Evolutionary conservation across 2,797 vertebrate species (phyloP).

Genomic region (Sandelia bainsii): DNA sequence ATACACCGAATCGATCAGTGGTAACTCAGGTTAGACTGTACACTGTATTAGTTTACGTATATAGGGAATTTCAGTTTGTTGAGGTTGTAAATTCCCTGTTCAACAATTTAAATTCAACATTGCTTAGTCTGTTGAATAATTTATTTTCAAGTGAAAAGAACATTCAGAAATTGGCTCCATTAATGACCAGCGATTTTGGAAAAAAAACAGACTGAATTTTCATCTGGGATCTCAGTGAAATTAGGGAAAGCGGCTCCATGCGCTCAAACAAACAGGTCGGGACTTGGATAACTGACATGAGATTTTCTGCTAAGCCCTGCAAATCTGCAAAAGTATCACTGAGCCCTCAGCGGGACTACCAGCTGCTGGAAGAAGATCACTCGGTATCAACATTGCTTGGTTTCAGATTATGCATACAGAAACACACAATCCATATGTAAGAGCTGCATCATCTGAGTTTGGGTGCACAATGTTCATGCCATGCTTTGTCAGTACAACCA

Average conservation of each 20-base stretch:
- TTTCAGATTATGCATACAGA: conserved; percentile 47
- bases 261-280: conserved; percentile 53
- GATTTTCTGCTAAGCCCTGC: conserved; percentile 50
- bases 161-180: not conserved
- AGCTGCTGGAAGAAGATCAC: conserved; percentile 42
- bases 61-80: not conserved
- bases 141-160: not conserved
- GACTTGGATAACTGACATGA: conserved; percentile 29
- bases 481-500: conserved; percentile 1
- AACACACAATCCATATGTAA: conserved; percentile 19
- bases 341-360: conserved; percentile 40
- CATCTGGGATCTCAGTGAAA: conserved; percentile 34
- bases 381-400: conserved; percentile 32
- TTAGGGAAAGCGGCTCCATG: conserved; percentile 29
- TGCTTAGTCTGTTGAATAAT: not conserved
- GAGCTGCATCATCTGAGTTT: conserved; percentile 15
- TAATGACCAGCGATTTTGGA: conserved; percentile 28
- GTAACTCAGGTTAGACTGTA: not conserved
- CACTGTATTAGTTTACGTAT: not conserved
- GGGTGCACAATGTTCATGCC: conserved; percentile 4
- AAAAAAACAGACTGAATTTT: conserved; percentile 22
- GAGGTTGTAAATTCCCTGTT: not conserved
- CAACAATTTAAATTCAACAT: not conserved
- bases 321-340: conserved; percentile 53
- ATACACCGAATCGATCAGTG: conserved; percentile 34